Conservation (phyloP, 2,888 invertebrate species). For the Choreutis nemorana region DNA sequence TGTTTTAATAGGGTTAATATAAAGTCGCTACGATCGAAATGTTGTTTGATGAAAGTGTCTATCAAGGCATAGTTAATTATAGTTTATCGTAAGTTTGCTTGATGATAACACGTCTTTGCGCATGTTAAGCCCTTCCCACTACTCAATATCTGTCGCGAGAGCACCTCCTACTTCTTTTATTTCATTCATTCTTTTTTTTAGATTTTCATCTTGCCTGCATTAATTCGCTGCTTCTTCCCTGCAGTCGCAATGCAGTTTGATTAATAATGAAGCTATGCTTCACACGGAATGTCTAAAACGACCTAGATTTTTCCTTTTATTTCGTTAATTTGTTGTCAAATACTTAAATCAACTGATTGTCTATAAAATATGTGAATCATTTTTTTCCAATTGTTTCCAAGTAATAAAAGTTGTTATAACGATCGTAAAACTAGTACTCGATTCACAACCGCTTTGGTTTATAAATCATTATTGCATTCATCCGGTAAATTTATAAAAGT, state of each 20-base stretch:
- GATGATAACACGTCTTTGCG: slow-evolving; percentile 52
- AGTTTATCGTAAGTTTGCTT: slow-evolving; percentile 30
- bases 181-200: slow-evolving; percentile 53
- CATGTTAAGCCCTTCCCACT: slow-evolving; percentile 64
- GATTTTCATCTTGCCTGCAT: slow-evolving; percentile 51
- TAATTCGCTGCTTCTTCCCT: slow-evolving; percentile 31
- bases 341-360: too few relatives aligned
- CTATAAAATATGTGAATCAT: too few relatives aligned
- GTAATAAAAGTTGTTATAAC: too few relatives aligned
- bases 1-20: slow-evolving; percentile 60
- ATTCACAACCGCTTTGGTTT: too few relatives aligned
- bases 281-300: too few relatives aligned
- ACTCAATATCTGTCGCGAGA: slow-evolving; percentile 64
- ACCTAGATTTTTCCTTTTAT: too few relatives aligned
- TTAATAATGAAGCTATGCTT: slow-evolving; percentile 38
- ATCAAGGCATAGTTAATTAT: slow-evolving; percentile 41
- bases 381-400: too few relatives aligned
- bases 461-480: too few relatives aligned
- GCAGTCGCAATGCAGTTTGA: slow-evolving; percentile 60
- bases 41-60: slow-evolving; percentile 49
- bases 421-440: too few relatives aligned
- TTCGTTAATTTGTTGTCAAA: background rate
- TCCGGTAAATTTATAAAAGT: too few relatives aligned
- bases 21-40: slow-evolving; percentile 44
- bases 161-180: slow-evolving; percentile 64